Evolutionary conservation across 2,888 invertebrate species (phyloP).

Genomic region (Meteorus cinctellus): DNA sequence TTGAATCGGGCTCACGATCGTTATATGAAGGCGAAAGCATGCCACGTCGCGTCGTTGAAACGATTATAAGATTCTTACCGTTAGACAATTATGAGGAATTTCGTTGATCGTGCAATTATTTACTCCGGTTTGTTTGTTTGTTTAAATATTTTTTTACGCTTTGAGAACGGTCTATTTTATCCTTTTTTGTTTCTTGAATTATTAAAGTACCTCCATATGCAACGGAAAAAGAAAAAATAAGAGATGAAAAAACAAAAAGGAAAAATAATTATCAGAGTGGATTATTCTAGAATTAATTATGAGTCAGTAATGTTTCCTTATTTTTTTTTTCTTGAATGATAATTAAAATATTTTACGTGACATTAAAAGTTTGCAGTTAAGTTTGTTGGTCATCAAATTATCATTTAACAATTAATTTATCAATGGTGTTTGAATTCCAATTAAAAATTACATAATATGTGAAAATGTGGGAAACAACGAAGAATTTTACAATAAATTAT

Average conservation of each 20-base stretch:
- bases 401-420: neutral
- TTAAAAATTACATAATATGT: neutral
- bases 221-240: too few species aligned
- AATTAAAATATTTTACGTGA: neutral
- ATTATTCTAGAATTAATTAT: neutral
- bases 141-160: neutral
- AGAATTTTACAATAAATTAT: neutral
- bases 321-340: neutral
- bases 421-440: neutral
- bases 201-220: neutral
- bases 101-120: conserved; percentile 20
- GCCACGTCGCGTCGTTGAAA: conserved; percentile 18
- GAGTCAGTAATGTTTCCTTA: neutral
- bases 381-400: neutral
- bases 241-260: neutral
- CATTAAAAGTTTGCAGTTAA: neutral
- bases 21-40: conserved; percentile 34
- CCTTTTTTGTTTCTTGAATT: neutral
- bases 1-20: conserved; percentile 23
- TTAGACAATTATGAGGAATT: conserved; percentile 33
- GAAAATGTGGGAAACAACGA: neutral
- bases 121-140: conserved; percentile 1
- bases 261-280: neutral
- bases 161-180: neutral
- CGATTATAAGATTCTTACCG: conserved; percentile 31